Evolutionary conservation across 1,140 invertebrate species (phyloP).

Genomic region (Brachionus manjavacas): DNA sequence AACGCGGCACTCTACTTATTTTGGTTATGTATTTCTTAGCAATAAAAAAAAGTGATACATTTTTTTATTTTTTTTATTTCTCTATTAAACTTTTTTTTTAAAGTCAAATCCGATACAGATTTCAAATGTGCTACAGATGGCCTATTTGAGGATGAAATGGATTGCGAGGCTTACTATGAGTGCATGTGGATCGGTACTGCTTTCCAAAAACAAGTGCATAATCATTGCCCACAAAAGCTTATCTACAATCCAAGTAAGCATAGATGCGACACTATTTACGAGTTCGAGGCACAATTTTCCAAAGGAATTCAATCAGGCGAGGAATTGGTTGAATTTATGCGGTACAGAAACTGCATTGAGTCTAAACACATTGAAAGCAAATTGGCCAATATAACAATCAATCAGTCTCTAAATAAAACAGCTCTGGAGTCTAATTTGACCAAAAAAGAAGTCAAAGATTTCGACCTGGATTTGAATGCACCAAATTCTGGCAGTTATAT

Average conservation of each 20-base stretch:
- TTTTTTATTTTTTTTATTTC: neutral
- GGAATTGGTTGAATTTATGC: slow-evolving; percentile 38
- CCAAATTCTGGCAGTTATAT: neutral
- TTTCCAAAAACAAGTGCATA: slow-evolving; percentile 9
- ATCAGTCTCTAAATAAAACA: neutral
- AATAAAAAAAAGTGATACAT: neutral
- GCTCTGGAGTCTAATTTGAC: neutral
- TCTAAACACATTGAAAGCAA: neutral
- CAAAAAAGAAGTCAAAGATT: slow-evolving; percentile 8
- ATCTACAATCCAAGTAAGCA: slow-evolving; percentile 38
- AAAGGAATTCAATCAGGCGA: slow-evolving; percentile 28
- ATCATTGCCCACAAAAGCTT: neutral
- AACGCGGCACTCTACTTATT: neutral
- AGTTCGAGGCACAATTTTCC: slow-evolving; percentile 25
- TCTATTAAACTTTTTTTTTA: neutral
- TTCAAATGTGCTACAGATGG: slow-evolving; percentile 40
- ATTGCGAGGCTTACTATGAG: slow-evolving; percentile 35
- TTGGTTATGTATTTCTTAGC: neutral
- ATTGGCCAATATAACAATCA: neutral
- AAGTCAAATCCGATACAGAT: neutral
- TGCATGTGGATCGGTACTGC: slow-evolving; percentile 36
- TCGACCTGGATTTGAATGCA: neutral
- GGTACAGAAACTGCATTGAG: slow-evolving; percentile 31
- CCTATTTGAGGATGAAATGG: slow-evolving; percentile 21
- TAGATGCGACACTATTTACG: slow-evolving; percentile 26